These are phyloP conservation scores for Cyclargus thomasi DNA, from an alignment of 1,140 invertebrate species.

Conservation along the genomic window DNA sequence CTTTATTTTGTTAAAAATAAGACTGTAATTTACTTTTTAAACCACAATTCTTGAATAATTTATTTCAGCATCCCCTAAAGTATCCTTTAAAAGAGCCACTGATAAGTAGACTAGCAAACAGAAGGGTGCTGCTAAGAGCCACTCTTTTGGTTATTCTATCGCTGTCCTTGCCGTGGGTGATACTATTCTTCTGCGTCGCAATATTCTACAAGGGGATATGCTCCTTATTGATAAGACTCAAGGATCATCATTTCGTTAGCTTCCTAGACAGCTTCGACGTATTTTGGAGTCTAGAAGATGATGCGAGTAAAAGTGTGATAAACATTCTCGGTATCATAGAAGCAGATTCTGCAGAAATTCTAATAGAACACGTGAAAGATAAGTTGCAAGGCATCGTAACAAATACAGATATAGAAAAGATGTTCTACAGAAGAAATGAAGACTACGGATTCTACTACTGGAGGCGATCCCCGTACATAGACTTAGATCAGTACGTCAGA, in stretches of 20 bases:
- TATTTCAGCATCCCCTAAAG: background rate
- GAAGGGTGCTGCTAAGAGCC: slow-evolving; percentile 30
- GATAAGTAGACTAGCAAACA: slow-evolving; percentile 29
- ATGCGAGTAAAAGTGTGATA: slow-evolving; percentile 48
- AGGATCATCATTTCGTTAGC: slow-evolving; percentile 54
- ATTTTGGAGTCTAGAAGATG: slow-evolving; percentile 73
- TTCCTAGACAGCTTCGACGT: slow-evolving; percentile 72
- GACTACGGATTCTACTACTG: slow-evolving; percentile 75
- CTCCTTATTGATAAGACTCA: slow-evolving; percentile 40
- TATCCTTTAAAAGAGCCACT: slow-evolving; percentile 4
- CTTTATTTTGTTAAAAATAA: too few species aligned
- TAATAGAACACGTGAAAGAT: slow-evolving; percentile 40
- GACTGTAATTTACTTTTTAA: too few species aligned
- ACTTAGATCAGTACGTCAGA: slow-evolving; percentile 59
- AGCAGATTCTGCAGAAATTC: slow-evolving; percentile 36
- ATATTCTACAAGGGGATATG: slow-evolving; percentile 47
- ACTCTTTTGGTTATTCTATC: slow-evolving; percentile 38
- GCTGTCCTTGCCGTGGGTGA: slow-evolving; percentile 37
- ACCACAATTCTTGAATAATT: too few species aligned
- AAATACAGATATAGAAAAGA: slow-evolving; percentile 43
- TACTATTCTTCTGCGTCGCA: slow-evolving; percentile 35
- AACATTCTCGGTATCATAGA: slow-evolving; percentile 69
- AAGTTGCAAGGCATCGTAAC: slow-evolving; percentile 35
- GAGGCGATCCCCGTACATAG: slow-evolving; percentile 53
- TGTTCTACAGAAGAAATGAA: slow-evolving; percentile 62